A percentile compares a stretch with the other conserved stretches of the same genome.
Evolutionary conservation across 2,113 vertebrate genomes (phyloP).

Genomic region (Bujurquina vittata): DNA sequence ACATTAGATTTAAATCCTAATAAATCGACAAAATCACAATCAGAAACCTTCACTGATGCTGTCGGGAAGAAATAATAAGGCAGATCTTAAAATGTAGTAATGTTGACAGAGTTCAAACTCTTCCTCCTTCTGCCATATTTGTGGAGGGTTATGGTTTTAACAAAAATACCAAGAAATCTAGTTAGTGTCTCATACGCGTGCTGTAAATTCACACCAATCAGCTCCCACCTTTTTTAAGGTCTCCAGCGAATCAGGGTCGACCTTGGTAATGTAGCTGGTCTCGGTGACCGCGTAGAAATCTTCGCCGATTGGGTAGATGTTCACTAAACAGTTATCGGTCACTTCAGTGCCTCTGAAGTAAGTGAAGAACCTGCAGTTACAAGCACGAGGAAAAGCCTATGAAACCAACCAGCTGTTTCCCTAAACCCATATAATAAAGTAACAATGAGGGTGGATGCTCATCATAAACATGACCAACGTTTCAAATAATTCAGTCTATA

Average conservation of each 20-base stretch:
- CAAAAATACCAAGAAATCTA: neutral
- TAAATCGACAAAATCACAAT: neutral
- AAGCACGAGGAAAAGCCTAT: neutral
- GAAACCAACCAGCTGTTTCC: neutral
- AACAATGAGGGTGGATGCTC: neutral
- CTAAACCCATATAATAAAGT: neutral
- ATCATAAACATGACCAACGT: too few relatives aligned
- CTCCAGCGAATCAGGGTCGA: slow-evolving; percentile 93
- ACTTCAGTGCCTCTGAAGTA: slow-evolving; percentile 95
- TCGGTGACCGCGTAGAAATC: slow-evolving; percentile 97
- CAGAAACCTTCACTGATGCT: fast-evolving
- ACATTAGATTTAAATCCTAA: neutral
- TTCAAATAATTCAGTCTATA: neutral
- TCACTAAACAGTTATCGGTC: slow-evolving; percentile 94
- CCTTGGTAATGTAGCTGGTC: slow-evolving; percentile 94
- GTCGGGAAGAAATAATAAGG: neutral
- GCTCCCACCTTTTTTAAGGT: slow-evolving; percentile 90
- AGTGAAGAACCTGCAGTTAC: slow-evolving; percentile 89
- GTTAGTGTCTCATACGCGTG: too few relatives aligned
- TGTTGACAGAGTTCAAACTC: neutral
- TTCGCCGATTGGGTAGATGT: slow-evolving; percentile 92
- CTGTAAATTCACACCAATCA: neutral
- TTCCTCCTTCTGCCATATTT: neutral
- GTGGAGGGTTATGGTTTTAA: neutral
- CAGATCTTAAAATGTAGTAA: fast-evolving